Evolutionary conservation across 23 tunicate species (phyloP), one percentile per base, ranked within the genome.

Genomic region (Botrylloides violaceus): DNA sequence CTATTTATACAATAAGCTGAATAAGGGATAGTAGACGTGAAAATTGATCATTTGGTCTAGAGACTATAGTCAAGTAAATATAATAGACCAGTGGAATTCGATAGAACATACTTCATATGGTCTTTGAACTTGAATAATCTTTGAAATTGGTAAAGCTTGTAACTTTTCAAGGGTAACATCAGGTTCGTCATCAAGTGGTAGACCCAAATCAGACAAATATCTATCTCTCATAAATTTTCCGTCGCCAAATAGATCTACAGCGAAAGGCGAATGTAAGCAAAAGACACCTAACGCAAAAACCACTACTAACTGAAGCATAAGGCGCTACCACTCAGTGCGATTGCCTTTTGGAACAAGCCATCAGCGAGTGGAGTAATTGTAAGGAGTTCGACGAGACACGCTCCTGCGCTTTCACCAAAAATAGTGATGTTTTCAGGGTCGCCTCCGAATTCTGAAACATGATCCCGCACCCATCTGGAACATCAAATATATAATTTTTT

Each of bases 321-420:
- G 5, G 29, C 68, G 2, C 71, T 18, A 18, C 96, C 96, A 55
- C 96, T 87, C 47, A 61, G 49, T 28, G 77, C 28, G 9, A 87
- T 87, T 4, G 83, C 96, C 81, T 87, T 87, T 82, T 87, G 96
- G 34, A 87, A 81, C 2, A 87, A 76, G 0, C 80, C 87, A 36
- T 43, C 58, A 29, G 96, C 61, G 29, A 76, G 38, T 0, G 80
- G 71, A 34, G 96, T 66, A 66, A 81, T 62, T 82, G 76, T 87
- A 59, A 87, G 49, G 26, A 81, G 63, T n/a, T 81, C 71, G 2
- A 65, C 75, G 74, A 87, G 59, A n/a, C 76, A 79, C 32, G 79
- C 76, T 27, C 95, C 95, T 9, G 95, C 77, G 66, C 95, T 87
- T 76, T 87, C 95, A 3, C 95, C 95, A 66, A 87, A 87, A 36